Evolutionary conservation across 1,140 invertebrate genomes (phyloP).

Genomic region (Hyposmocoma kahamanoa): DNA sequence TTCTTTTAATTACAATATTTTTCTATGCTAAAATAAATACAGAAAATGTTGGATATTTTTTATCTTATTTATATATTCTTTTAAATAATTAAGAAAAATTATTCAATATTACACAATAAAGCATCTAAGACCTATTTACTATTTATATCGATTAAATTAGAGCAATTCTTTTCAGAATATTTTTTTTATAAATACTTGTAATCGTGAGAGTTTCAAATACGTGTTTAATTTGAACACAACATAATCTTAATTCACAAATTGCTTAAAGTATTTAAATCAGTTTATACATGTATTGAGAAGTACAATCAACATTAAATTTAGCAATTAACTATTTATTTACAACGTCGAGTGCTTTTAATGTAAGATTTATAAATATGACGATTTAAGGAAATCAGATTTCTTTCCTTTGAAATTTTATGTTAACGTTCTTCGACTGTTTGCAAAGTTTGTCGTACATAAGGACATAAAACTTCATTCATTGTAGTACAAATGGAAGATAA

Average conservation of each 20-base stretch:
- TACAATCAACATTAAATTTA: too few species aligned
- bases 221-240: neutral
- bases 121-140: conserved; percentile 57
- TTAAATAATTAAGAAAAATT: conserved; percentile 56
- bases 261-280: too few species aligned
- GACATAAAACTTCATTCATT: too few species aligned
- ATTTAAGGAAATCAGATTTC: too few species aligned
- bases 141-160: conserved; percentile 44
- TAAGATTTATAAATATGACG: too few species aligned
- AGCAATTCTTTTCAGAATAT: conserved; percentile 21
- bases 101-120: conserved; percentile 47
- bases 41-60: conserved; percentile 56
- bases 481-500: too few species aligned
- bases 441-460: too few species aligned
- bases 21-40: conserved; percentile 71
- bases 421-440: too few species aligned
- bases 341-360: too few species aligned
- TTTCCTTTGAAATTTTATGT: too few species aligned
- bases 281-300: too few species aligned
- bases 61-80: conserved; percentile 57
- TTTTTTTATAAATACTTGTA: neutral
- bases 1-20: conserved; percentile 64
- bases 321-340: too few species aligned
- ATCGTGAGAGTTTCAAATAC: neutral
- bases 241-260: neutral